phyloP scores from a whole-genome alignment of 2,113 vertebrate genomes.

The Blennius ocellaris region DNA sequence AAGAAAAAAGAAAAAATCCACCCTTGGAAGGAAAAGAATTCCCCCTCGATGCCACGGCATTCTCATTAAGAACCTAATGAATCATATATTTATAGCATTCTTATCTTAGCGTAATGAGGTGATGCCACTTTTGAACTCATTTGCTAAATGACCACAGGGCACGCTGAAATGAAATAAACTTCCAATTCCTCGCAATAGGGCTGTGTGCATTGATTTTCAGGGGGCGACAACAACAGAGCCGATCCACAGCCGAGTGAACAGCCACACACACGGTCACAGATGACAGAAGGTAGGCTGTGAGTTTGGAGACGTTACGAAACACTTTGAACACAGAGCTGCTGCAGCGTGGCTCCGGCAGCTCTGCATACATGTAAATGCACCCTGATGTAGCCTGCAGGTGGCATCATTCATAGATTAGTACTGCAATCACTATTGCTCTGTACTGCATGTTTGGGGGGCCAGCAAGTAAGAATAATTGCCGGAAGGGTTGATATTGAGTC shows the following conservation, averaged over 20 bases:
- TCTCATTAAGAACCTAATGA: slow-evolving; percentile 79
- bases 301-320: background rate
- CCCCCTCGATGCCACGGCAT: slow-evolving; percentile 55
- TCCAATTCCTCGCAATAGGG: slow-evolving; percentile 47
- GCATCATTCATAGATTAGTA: slow-evolving; percentile 66
- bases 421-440: slow-evolving; percentile 41
- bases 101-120: slow-evolving; percentile 78
- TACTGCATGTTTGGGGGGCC: slow-evolving; percentile 50
- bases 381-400: slow-evolving; percentile 70
- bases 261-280: slow-evolving; percentile 17
- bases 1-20: slow-evolving; percentile 22
- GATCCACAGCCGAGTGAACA: slow-evolving; percentile 21
- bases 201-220: slow-evolving; percentile 38
- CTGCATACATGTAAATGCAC: slow-evolving; percentile 64
- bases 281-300: slow-evolving; percentile 7
- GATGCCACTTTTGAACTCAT: slow-evolving; percentile 69
- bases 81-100: slow-evolving; percentile 77
- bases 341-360: slow-evolving; percentile 55
- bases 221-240: slow-evolving; percentile 1
- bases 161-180: slow-evolving; percentile 60
- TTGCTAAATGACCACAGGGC: slow-evolving; percentile 68
- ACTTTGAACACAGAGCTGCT: slow-evolving; percentile 38
- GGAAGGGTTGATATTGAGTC: slow-evolving; percentile 12
- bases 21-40: slow-evolving; percentile 58
- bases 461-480: slow-evolving; percentile 8